Evolutionary conservation across 1,140 invertebrate genomes (phyloP), one percentile per base, ranked within the genome.

Genomic region (Caenorhabditis elegans): DNA sequence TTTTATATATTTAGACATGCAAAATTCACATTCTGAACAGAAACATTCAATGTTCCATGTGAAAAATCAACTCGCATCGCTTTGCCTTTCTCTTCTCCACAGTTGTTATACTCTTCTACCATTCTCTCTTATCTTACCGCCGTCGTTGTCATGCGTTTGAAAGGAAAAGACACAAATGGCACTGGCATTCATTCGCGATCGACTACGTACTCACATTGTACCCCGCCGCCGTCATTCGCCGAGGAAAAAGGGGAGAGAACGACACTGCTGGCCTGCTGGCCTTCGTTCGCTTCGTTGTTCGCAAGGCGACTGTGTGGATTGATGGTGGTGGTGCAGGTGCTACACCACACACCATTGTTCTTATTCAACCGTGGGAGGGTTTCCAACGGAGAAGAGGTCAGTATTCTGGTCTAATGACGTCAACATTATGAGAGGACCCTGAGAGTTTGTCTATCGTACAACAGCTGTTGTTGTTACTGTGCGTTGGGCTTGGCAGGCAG

Each of bases 61-160:
- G 15, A 43, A 43, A 15, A 43, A 43, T 43, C 26, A 34, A 31
- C 3, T 60, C 19, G 13, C 0, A 15, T 34, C 3, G 31, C 19
- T 3, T 70, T 24, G 17, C 5, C 17, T 34, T 70, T 22, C 24
- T 31, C 26, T 39, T 17, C 39, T 39, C 34, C 28, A 19, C 34
- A 70, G 34, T 70, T 22, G n/a, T 70, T 70, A 39, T 39, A 39
- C 60, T 17, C 28, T 39, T n/a, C 3, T 28, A 70, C 31, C 34
- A 70, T 51, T 26, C n/a, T 34, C 60, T 70, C 60, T 70, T 70
- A 70, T 70, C 60, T 39, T 39, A n/a, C 60, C 60, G 31, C 60
- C 60, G 17, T 39, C n/a, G 26, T 26, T 70, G 60, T 70, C 60
- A 43, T 70, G 11, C n/a, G 43, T 22, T 70, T 22, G 60, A 70